Base-by-base conservation (phyloP, 2,888 invertebrate genomes). In the Andrena chrysosceles region DNA sequence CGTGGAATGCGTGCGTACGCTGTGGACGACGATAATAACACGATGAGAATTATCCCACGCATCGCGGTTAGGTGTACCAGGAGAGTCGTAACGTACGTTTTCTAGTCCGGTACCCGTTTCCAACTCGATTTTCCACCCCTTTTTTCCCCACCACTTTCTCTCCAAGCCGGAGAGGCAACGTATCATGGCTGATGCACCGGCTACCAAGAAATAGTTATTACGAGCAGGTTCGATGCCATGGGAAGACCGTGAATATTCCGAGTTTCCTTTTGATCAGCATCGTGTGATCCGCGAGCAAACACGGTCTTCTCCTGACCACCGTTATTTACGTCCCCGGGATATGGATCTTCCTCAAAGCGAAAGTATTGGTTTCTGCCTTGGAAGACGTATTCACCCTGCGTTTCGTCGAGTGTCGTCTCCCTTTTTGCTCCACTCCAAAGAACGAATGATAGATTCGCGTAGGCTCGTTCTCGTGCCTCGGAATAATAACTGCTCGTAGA, bases 11-110 rank as follows among this genome's bases (percentile, higher is more conserved):
- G 82, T 87, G 87, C 87, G 84, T 85, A 77, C 84, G 78, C 73
- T 77, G 68, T 54, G 83, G 52, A 67, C 78, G 72, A 89, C 85
- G 86, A 87, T 91, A 89, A 92, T 91, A 90, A 93, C 87, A 87
- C 89, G 90, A 92, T 93, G 93, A 91, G 93, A 93, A 93, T 92
- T 93, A 92, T 93, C 93, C 92, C 93, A 93, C 93, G 93, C 90
- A 85, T 81, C 81, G 84, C 76, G 56, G 64, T 77, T 87, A 87
- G 76, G 73, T 69, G 71, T 64, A 76, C 54, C 49, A 49, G 59
- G 73, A 71, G 76, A 77, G 52, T 62, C 59, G 69, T 23, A 26
- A 67, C 77, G 56, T 77, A 20, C 74, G 71, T 88, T 88, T 86
- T 88, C 88, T 80, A 88, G 77, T 75, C 62, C 67, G 69, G 68